Conservation (phyloP, 2,113 vertebrate genomes). For the Ranitomeya imitator region DNA sequence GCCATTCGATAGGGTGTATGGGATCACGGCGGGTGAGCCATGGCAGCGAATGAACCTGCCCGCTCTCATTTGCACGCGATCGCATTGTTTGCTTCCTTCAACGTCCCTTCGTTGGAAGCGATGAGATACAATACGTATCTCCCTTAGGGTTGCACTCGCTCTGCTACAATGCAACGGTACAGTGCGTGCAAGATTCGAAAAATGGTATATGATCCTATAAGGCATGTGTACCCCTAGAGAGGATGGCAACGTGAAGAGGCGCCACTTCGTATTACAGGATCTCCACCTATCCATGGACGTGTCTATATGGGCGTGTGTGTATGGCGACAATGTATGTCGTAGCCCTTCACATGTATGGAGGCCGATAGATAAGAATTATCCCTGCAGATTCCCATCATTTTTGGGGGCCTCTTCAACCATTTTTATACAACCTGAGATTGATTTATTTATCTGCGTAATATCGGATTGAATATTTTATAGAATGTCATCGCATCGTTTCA, state of each 20-base stretch:
- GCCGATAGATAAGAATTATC: no score
- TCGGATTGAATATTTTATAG: no score
- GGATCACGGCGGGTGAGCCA: neutral
- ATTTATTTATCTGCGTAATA: no score
- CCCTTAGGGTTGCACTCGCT: neutral
- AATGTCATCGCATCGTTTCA: no score
- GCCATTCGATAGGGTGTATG: no score
- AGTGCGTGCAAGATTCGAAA: neutral
- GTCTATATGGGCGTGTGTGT: no score
- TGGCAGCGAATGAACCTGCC: neutral
- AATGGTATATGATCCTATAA: neutral
- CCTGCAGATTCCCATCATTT: no score
- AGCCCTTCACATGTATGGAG: neutral
- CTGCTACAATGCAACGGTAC: neutral
- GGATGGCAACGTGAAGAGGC: neutral
- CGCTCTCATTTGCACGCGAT: slow-evolving; percentile 19
- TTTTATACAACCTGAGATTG: no score
- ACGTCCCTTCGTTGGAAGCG: neutral
- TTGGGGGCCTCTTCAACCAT: no score
- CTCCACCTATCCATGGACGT: neutral
- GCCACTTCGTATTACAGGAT: neutral
- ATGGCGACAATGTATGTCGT: neutral
- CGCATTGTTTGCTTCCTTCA: slow-evolving; percentile 9
- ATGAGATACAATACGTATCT: neutral
- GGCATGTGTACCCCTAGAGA: neutral